phyloP scores from a whole-genome alignment of 2,797 vertebrate genomes.

The Eurystomus glaucurus region DNA sequence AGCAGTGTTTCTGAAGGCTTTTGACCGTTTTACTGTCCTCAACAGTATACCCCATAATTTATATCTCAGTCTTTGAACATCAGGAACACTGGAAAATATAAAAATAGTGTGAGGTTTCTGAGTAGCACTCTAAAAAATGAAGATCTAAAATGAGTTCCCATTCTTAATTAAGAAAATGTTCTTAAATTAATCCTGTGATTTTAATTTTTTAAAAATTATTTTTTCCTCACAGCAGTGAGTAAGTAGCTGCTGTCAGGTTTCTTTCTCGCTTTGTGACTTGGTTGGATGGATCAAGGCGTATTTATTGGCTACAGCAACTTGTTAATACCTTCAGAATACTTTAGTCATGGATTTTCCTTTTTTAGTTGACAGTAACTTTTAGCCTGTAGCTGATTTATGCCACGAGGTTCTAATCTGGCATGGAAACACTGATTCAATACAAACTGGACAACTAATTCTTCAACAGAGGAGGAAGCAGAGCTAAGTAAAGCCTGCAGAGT shows the following conservation, averaged over 20 bases:
- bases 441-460: neutral
- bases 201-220: neutral
- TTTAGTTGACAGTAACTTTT: neutral
- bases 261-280: neutral
- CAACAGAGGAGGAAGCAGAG: neutral
- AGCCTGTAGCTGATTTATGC: neutral
- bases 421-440: neutral
- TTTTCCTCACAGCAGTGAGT: neutral
- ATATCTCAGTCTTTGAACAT: neutral
- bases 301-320: neutral
- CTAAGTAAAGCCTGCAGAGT: neutral
- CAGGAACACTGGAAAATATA: neutral
- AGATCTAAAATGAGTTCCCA: neutral
- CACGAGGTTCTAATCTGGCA: neutral
- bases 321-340: neutral
- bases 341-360: neutral
- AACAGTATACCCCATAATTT: neutral
- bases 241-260: neutral
- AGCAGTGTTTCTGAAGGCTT: neutral
- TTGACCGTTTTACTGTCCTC: neutral
- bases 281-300: neutral
- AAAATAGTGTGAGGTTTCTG: neutral
- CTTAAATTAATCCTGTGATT: neutral
- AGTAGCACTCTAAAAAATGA: constrained; percentile 18
- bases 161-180: constrained; percentile 20